Base-by-base conservation (phyloP, 2,888 invertebrate genomes). In the Hedychridium roseum region DNA sequence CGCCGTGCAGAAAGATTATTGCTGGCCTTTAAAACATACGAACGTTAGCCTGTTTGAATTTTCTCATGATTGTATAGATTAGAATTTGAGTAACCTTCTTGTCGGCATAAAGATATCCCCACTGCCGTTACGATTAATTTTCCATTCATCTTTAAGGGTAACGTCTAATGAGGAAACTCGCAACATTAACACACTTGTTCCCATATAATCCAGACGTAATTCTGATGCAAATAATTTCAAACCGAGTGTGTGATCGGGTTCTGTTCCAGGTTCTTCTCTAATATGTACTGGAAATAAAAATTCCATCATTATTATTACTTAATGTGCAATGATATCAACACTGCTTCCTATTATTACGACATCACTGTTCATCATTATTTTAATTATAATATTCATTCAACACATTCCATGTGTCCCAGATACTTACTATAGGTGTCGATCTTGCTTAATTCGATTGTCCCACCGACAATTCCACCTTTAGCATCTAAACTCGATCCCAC, bases 401-500 rank as follows among this genome's bases (percentile, higher is more conserved):
- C n/a, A 34, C n/a, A n/a, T n/a, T n/a, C n/a, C n/a, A n/a, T n/a
- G n/a, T n/a, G n/a, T n/a, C n/a, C n/a, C n/a, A 11, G 64, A 55
- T 64, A 81, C 83, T 81, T 77, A 89, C 88, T 85, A 73, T 89
- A 91, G 0, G 93, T 93, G 75, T 92, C 89, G 60, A 97, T 91
- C 74, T 91, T 88, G 57, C 92, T 89, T 27, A 98, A 86, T 76
- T 95, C 91, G 70, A 98, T 92, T 64, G 91, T 92, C 16, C 98
- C 98, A 74, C 97, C 97, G 18, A 98, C 97, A 72, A 98, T 97
- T 61, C 98, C 98, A 43, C 95, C 96, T 79, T 95, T 92, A 9
- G 98, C 97, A 78, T 97, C 97, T 43, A 99, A 84, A 63, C 91
- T 89, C 0, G 97, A 96, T 18, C 93, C 91, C 7, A 89, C 93